Base-by-base conservation (phyloP, 2,113 vertebrate genomes). In the Carassius gibelio region DNA sequence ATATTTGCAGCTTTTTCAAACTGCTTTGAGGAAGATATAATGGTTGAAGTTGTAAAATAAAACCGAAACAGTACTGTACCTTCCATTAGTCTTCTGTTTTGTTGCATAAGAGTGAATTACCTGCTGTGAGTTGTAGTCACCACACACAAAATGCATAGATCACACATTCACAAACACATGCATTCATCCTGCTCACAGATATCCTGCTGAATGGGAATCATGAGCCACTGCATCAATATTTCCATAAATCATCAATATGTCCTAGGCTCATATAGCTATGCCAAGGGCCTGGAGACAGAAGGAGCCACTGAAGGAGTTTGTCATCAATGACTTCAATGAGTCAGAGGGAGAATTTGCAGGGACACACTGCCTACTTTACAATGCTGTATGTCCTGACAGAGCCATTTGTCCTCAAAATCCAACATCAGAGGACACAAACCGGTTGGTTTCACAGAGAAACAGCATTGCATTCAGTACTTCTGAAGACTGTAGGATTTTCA, bases 201-300 rank as follows among this genome's bases (percentile, higher is more conserved):
- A 34, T 81, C 61, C 78, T 69, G 42, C 48, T 57, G 50, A 72
- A 82, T 38, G 72, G 81, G 66, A 82, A 38, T 82, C 21, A n/a
- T 72, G 66, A 82, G 81, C 57, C 81, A 82, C 66, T 57, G 66
- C 81, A 38, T 82, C 55, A 85, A 77, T 75, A 83, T 82, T 50
- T 75, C 57, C 74, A 30, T 61, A 69, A 74, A 55, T 79, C 78
- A 55, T 42, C 50, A 30, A 48, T 69, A 74, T 80, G 72, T 75
- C 81, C 38, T 64, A 75, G 84, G 38, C 66, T 36, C 55, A 85
- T 42, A 68, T 42, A 68, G 59, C 48, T 50, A 14, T 77, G 38
- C 72, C 45, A 76, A 78, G 7, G 48, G 75, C 13, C 23, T 17
- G 57, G 19, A 85, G 19, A 71, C 48, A 81, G 61, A 81, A 77